Base-by-base conservation (phyloP, 2,797 vertebrate genomes). In the Morelia viridis region DNA sequence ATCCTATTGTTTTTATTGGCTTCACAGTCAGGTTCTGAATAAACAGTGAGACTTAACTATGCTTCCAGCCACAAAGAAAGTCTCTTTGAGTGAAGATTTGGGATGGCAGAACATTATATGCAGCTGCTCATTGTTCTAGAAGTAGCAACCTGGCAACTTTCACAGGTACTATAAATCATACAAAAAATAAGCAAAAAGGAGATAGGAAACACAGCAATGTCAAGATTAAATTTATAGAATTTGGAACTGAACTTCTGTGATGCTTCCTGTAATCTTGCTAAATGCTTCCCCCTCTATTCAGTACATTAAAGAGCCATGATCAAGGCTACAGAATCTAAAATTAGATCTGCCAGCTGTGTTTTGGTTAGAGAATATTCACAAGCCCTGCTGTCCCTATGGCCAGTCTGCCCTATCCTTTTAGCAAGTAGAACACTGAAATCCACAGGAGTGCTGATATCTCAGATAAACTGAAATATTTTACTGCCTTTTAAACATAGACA, bases 281-380 rank as follows among this genome's bases (percentile, higher is more conserved):
- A 95, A 46, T 57, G 93, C 94, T 96, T 96, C 94, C 95, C 94
- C 93, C 94, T 93, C 94, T 91, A 94, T 91, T 94, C 93, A 96
- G 83, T 96, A 94, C 94, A 95, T 97, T 96, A 96, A 97, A 96
- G 94, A 94, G 92, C 96, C 89, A 94, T 35, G 96, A 96, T 96
- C 95, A 96, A 96, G 94, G 95, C 89, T 95, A 96, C 94, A 95
- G 92, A 91, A 93, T 92, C 96, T 97, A 96, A 97, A 97, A 97
- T 96, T 96, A 97, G 95, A 95, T 90, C 91, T 95, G 94, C 95
- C 95, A 96, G 94, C 94, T 97, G 96, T 97, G 94, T 95, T 96
- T 97, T 96, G 96, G 93, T 95, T 96, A 96, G 94, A 94, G 95
- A 95, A 93, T 90, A 93, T 94, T 97, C 61, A 22, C 93, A 96